phyloP scores from a whole-genome alignment of 2,113 vertebrate species.

The Gymnorhina tibicen region DNA sequence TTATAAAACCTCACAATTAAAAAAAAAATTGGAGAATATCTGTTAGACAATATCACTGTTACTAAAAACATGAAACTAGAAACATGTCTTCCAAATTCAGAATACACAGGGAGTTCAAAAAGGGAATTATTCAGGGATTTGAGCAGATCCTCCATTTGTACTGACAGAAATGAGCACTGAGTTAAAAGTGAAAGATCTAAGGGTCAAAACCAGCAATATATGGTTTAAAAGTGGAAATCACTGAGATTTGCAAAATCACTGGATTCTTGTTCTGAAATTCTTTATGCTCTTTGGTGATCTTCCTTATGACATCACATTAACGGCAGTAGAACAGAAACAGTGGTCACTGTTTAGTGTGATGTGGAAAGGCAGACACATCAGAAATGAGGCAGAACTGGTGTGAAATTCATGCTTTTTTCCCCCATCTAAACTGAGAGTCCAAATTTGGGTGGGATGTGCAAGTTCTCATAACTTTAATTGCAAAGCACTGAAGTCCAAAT shows the following conservation, averaged over 20 bases:
- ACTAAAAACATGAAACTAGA: too few species aligned
- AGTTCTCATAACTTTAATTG: neutral
- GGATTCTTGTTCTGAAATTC: accelerated
- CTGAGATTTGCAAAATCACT: neutral
- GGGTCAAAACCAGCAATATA: neutral
- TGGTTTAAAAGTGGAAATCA: neutral
- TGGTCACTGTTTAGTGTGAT: accelerated
- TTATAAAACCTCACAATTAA: neutral
- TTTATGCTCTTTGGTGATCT: neutral
- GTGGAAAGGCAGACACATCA: neutral
- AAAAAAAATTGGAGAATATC: neutral
- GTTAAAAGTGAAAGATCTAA: neutral
- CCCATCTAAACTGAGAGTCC: neutral
- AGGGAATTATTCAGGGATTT: neutral
- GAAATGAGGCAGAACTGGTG: neutral
- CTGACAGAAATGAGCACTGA: neutral
- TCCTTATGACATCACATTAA: neutral
- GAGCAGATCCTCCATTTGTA: neutral
- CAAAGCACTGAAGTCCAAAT: neutral
- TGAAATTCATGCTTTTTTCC: neutral
- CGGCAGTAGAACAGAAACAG: neutral
- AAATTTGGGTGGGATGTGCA: neutral
- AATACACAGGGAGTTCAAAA: neutral
- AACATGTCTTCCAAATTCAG: neutral
- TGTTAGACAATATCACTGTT: neutral